Conservation (phyloP, 2,888 invertebrate species). For the Eremobia ochroleuca region DNA sequence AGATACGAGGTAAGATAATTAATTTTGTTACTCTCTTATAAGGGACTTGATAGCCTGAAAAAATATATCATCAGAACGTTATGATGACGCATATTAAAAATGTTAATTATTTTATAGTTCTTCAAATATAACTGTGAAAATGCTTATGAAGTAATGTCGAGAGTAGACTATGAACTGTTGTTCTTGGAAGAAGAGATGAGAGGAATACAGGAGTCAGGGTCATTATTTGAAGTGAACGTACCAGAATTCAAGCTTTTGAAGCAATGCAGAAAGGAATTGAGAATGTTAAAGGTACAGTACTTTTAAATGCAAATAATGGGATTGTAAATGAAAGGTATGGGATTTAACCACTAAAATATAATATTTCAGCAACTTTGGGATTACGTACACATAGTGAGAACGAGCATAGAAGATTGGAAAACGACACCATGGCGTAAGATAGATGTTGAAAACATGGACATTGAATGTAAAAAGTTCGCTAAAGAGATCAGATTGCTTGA, state of each 20-base stretch:
- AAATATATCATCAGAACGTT: background rate
- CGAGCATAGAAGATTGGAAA: slow-evolving; percentile 99
- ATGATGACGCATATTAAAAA: background rate
- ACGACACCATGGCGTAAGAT: slow-evolving; percentile 99
- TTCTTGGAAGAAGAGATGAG: slow-evolving; percentile 96
- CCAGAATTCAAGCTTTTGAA: slow-evolving; percentile 98
- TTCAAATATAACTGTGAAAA: slow-evolving; percentile 94
- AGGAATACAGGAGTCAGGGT: slow-evolving; percentile 96
- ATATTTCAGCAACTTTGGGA: slow-evolving; percentile 97
- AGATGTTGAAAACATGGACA: slow-evolving; percentile 99
- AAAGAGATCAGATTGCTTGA: slow-evolving; percentile 97
- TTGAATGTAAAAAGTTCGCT: slow-evolving; percentile 99
- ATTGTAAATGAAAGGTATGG: no score
- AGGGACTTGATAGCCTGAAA: background rate
- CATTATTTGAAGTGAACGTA: slow-evolving; percentile 98
- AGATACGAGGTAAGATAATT: slow-evolving; percentile 89
- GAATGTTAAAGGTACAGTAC: slow-evolving; percentile 94
- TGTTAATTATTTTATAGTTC: slow-evolving; percentile 82
- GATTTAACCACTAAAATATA: background rate
- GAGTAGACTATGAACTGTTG: slow-evolving; percentile 94
- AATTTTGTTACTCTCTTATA: background rate
- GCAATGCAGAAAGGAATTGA: slow-evolving; percentile 97
- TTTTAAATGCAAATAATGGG: background rate
- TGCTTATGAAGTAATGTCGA: slow-evolving; percentile 94
- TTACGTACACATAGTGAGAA: slow-evolving; percentile 96